A percentile compares a stretch with the other conserved stretches of the same genome.
These are phyloP conservation scores for Gryllus bimaculatus DNA, from an alignment of 1,140 invertebrate species.

Conservation along the genomic window DNA sequence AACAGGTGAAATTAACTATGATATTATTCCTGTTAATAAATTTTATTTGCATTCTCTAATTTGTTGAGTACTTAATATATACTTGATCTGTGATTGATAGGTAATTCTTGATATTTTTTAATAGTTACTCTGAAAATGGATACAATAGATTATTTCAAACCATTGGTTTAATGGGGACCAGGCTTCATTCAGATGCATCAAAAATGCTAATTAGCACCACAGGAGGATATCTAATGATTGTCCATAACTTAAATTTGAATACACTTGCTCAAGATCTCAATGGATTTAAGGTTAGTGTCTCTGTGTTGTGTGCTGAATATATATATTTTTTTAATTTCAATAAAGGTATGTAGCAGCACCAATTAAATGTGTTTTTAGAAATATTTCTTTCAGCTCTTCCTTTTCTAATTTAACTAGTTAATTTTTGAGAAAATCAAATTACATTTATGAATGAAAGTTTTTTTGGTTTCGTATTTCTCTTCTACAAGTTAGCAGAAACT, in stretches of 20 bases:
- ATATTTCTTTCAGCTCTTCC: neutral
- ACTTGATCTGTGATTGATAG: no score
- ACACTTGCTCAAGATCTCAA: slow-evolving; percentile 68
- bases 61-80: no score
- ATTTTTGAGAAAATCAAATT: no score
- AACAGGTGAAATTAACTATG: slow-evolving; percentile 51
- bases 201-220: slow-evolving; percentile 88
- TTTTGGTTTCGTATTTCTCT: no score
- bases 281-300: slow-evolving; percentile 62
- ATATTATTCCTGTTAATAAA: neutral
- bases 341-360: neutral
- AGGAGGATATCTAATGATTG: slow-evolving; percentile 77
- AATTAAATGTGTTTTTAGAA: neutral
- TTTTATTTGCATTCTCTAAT: no score
- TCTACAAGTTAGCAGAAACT: no score
- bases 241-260: slow-evolving; percentile 77
- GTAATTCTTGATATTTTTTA: slow-evolving; percentile 8
- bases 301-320: slow-evolving; percentile 18
- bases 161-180: slow-evolving; percentile 78
- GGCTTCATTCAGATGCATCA: slow-evolving; percentile 69
- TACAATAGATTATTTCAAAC: slow-evolving; percentile 73
- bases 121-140: slow-evolving; percentile 61
- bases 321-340: neutral
- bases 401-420: no score
- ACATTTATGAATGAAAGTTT: no score